A percentile compares a stretch with the other conserved stretches of the same genome.
phyloP scores from a whole-genome alignment of 2,888 invertebrate genomes.

The Agonopterix alstromeriana region DNA sequence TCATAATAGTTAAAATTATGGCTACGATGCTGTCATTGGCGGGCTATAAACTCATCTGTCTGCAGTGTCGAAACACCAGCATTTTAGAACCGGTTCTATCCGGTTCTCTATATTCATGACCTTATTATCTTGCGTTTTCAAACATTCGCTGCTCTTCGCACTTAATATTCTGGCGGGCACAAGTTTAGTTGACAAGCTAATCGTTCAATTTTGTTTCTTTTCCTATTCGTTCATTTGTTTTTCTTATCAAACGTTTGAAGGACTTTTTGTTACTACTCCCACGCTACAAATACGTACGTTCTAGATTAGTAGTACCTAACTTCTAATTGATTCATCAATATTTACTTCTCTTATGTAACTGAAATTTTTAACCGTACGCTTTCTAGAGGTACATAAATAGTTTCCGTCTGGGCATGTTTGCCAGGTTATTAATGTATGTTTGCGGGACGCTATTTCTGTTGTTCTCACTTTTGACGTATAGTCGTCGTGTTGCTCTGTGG shows the following conservation, averaged over 20 bases:
- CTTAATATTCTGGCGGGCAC: slow-evolving; percentile 17
- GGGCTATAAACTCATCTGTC: slow-evolving; percentile 19
- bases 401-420: slow-evolving; percentile 12
- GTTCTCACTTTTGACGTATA: slow-evolving; percentile 35
- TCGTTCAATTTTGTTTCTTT: slow-evolving; percentile 7
- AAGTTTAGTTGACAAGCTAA: slow-evolving; percentile 15
- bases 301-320: background rate
- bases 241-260: slow-evolving; percentile 37
- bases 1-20: slow-evolving; percentile 10
- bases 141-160: slow-evolving; percentile 24
- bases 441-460: slow-evolving; percentile 34
- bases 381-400: background rate
- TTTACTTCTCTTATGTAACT: background rate
- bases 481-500: slow-evolving; percentile 36
- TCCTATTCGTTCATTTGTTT: slow-evolving; percentile 11
- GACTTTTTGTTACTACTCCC: slow-evolving; percentile 10
- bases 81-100: slow-evolving; percentile 34
- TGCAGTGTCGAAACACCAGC: slow-evolving; percentile 27
- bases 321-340: background rate
- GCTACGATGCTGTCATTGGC: slow-evolving; percentile 12
- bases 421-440: slow-evolving; percentile 20
- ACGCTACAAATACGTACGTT: background rate
- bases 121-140: slow-evolving; percentile 38
- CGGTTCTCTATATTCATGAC: slow-evolving; percentile 36
- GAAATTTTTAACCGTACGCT: slow-evolving; percentile 1